phyloP scores from a whole-genome alignment of 2,113 vertebrate species.

The Pollachius pollachius region DNA sequence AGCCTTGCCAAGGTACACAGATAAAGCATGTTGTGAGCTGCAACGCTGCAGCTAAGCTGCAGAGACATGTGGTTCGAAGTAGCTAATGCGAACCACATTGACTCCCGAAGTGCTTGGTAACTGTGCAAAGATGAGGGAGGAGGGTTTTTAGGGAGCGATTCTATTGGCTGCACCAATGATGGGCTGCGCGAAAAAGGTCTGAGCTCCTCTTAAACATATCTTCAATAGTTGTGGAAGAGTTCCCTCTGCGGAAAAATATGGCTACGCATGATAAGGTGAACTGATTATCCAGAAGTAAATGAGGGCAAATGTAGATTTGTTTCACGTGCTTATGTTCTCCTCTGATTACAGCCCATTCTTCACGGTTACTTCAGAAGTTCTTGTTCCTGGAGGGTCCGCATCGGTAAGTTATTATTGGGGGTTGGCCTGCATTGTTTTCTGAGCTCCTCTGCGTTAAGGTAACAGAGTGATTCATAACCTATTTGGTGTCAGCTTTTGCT shows the following conservation, averaged over 20 bases:
- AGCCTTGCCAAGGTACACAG: constrained; percentile 63
- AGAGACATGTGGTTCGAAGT: neutral
- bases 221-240: constrained; percentile 1
- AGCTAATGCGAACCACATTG: constrained; percentile 44
- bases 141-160: constrained; percentile 48
- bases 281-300: neutral
- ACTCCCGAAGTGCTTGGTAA: constrained; percentile 62
- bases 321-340: neutral
- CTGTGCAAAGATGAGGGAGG: constrained; percentile 60
- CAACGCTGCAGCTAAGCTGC: neutral
- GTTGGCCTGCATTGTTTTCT: neutral
- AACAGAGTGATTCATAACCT: constrained; percentile 10
- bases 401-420: constrained; percentile 76
- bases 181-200: constrained; percentile 2
- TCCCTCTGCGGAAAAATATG: constrained; percentile 51
- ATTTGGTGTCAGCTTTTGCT: constrained; percentile 81
- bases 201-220: neutral
- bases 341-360: constrained; percentile 80
- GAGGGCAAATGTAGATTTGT: neutral
- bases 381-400: constrained; percentile 95
- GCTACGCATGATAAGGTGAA: constrained; percentile 69
- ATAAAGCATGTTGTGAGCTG: neutral
- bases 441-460: neutral
- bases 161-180: constrained; percentile 62
- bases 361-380: constrained; percentile 96